Evolutionary conservation across 1,140 invertebrate species (phyloP).

Genomic region (Hylyphantes graminicola): DNA sequence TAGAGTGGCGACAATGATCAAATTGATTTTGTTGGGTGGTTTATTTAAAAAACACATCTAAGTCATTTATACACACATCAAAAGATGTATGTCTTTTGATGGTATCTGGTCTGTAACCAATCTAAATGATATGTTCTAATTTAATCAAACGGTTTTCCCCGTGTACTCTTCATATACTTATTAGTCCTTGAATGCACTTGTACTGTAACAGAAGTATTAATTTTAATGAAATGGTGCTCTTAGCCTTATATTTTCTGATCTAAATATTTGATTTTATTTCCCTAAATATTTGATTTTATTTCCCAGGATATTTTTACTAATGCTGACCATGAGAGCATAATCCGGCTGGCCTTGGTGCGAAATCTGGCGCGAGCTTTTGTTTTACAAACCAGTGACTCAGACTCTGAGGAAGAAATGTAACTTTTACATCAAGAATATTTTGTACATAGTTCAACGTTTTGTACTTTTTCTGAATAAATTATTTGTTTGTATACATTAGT

Average conservation of each 20-base stretch:
- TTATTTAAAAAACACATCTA: too few species aligned
- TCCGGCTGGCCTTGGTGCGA: slow-evolving; percentile 79
- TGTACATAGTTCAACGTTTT: slow-evolving; percentile 38
- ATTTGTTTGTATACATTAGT: background rate
- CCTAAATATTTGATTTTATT: too few species aligned
- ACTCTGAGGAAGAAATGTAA: slow-evolving; percentile 41
- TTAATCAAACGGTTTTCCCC: too few species aligned
- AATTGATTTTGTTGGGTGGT: too few species aligned
- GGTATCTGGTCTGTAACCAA: too few species aligned
- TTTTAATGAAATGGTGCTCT: background rate
- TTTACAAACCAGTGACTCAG: slow-evolving; percentile 40
- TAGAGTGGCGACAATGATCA: too few species aligned
- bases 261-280: too few species aligned
- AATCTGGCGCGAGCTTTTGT: slow-evolving; percentile 77
- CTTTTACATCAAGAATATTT: slow-evolving; percentile 4
- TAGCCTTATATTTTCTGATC: background rate
- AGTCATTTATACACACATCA: too few species aligned
- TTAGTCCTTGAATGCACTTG: background rate
- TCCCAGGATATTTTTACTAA: background rate
- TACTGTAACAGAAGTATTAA: background rate
- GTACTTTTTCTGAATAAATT: slow-evolving; percentile 28
- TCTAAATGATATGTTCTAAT: too few species aligned
- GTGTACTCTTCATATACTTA: too few species aligned
- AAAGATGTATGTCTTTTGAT: too few species aligned
- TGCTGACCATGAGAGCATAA: slow-evolving; percentile 71